Base-by-base conservation (phyloP, 2,113 vertebrate species). In the Podarcis raffonei region DNA sequence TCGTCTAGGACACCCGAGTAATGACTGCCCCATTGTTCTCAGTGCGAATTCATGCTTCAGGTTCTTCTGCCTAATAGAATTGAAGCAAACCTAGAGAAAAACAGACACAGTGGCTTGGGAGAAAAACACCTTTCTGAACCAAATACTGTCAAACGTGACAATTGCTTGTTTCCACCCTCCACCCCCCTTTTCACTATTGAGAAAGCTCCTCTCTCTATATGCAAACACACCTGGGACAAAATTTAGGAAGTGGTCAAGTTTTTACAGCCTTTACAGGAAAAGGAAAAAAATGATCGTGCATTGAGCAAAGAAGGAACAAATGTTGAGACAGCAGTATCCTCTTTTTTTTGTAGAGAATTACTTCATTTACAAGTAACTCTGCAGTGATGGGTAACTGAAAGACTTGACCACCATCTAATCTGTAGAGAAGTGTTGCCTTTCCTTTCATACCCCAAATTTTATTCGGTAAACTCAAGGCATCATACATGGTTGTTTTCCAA, bases 301-400 rank as follows among this genome's bases (percentile, higher is more conserved):
- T 92, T 93, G 85, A 93, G 91, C 91, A 92, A 92, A 78, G 11
- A 65, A 92, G 57, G 78, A 90, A 91, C 76, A 93, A 94, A 23
- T 77, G 20, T 25, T 53, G 32, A 92, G 91, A 84, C 86, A 48
- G 42, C 42, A 86, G 69, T 79, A 39, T 87, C 77, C 83, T 91
- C 85, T 59, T 3, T 30, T 30, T n/a, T 79, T 59, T 42, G 5
- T 3, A 27, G n/a, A 87, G 30, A 88, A 87, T 84, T 94, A 89
- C 85, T 74, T 59, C 79, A 69, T 92, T 89, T 90, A 87, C 48
- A 89, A 92, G 89, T 1, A 0, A 23, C 23, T 81, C 87, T 92
- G 77, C 83, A 81, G 88, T 85, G 37, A 35, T 23, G 23, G 23
- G 20, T 53, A 62, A 35, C n/a, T 18, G 6, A 62, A 74, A 35